Evolutionary conservation across 1,140 invertebrate genomes (phyloP), one percentile per base, ranked within the genome.

Genomic region (Meloidogyne hapla): DNA sequence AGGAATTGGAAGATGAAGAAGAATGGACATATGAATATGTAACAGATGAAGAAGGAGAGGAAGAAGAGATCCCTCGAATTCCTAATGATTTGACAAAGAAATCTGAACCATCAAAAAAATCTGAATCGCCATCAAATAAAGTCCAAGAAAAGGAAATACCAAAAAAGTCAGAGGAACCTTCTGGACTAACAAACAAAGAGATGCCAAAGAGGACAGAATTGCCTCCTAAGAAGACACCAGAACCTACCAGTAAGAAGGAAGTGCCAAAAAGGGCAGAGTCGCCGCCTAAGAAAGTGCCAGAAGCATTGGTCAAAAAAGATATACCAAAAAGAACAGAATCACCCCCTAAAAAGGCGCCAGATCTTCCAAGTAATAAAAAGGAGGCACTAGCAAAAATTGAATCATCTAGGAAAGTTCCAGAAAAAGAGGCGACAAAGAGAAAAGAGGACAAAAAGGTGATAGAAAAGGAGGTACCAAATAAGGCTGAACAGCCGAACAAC

Each of bases 21-120:
- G 75, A 76, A 61, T 77, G 76, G 76, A 33, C 73, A n/a, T 77
- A 77, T 40, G 76, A 77, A 68, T 61, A 73, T 63, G 70, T 73
- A 3, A 73, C 70, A 25, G 70, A 73, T 38, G 77, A 77, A 45
- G 76, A 77, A 45, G 48, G 74, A 21, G 76, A 77, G 8, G 68
- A 75, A 21, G 73, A 77, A 38, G 71, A 61, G 18, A n/a, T 56
- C 18, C 48, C 48, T n/a, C 48, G 6, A 56, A 56, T 56, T 56
- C 3, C 3, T 1, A 56, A 56, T 56, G 8, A 56, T 56, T 56
- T 56, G 8, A 0, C n/a, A 4, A 56, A 56, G n/a, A 56, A 56
- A 48, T 18, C 4, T 18, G 45, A 48, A 48, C 1, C 15, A 15
- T 18, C 15, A 18, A 48, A 48, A 48, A 48, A 18, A 15, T 15